Conservation (phyloP, 2,888 invertebrate genomes). For the Panzeria rudis region DNA sequence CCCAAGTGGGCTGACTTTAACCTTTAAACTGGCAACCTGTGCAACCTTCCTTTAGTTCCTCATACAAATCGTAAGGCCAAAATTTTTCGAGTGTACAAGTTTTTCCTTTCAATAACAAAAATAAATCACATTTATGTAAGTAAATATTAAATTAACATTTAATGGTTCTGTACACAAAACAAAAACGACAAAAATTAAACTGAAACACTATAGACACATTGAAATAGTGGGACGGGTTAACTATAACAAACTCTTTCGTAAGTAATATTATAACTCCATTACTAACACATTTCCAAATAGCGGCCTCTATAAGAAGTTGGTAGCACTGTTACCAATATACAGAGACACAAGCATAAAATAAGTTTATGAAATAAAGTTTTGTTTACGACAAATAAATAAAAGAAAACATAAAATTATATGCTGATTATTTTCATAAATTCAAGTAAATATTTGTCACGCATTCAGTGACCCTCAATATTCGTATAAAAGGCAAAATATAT, state of each 20-base stretch:
- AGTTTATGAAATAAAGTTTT: neutral
- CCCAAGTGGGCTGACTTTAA: no score
- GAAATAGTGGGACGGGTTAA: neutral
- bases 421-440: neutral
- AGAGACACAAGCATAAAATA: neutral
- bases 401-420: neutral
- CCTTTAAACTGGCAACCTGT: no score
- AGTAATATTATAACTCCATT: neutral
- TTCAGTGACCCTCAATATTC: neutral
- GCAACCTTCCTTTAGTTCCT: no score
- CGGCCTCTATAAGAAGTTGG: neutral
- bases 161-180: neutral
- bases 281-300: neutral
- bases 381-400: neutral
- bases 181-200: slow-evolving; percentile 1
- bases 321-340: neutral
- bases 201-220: neutral
- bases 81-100: no score
- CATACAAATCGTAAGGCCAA: neutral
- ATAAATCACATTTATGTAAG: slow-evolving; percentile 7
- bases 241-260: neutral
- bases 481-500: neutral
- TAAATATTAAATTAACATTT: slow-evolving; percentile 12
- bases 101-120: neutral
- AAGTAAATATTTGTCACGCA: slow-evolving; percentile 16